These are phyloP conservation scores for Pseudeuparius sepicola DNA, from an alignment of 2,888 invertebrate genomes.

Conservation along the genomic window DNA sequence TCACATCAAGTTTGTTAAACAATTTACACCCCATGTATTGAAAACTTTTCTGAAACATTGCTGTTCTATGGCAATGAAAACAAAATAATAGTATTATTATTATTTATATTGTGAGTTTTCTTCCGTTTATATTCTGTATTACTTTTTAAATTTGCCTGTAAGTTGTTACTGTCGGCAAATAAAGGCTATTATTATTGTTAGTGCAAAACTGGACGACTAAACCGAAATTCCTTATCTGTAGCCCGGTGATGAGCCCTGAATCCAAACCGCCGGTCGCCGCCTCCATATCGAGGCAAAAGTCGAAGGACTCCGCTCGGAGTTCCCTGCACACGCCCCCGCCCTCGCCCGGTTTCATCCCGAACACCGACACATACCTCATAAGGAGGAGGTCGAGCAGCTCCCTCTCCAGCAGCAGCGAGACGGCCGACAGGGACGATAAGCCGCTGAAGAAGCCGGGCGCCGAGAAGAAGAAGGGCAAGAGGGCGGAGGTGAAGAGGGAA, in stretches of 20 bases:
- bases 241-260: slow-evolving; percentile 2
- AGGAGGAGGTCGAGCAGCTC: slow-evolving; percentile 76
- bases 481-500: background rate
- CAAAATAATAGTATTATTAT: too few species aligned
- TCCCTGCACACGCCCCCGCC: slow-evolving; percentile 42
- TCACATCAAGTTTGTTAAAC: too few species aligned
- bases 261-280: slow-evolving; percentile 15
- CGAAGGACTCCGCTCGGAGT: slow-evolving; percentile 36
- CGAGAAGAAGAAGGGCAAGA: slow-evolving; percentile 17
- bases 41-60: too few species aligned
- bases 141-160: too few species aligned
- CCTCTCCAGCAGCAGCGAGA: slow-evolving; percentile 46
- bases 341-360: slow-evolving; percentile 45
- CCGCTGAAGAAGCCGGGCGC: slow-evolving; percentile 36
- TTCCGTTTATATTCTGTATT: too few species aligned
- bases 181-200: too few species aligned
- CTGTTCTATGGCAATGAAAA: too few species aligned
- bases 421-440: slow-evolving; percentile 37
- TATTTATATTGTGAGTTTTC: too few species aligned
- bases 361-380: slow-evolving; percentile 69
- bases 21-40: too few species aligned
- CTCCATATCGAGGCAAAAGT: slow-evolving; percentile 33
- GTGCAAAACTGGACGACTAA: too few species aligned
- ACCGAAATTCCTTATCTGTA: too few species aligned
- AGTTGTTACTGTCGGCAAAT: too few species aligned